These are phyloP conservation scores for Parotia lawesii DNA, from an alignment of 2,113 vertebrate species.

Conservation along the genomic window DNA sequence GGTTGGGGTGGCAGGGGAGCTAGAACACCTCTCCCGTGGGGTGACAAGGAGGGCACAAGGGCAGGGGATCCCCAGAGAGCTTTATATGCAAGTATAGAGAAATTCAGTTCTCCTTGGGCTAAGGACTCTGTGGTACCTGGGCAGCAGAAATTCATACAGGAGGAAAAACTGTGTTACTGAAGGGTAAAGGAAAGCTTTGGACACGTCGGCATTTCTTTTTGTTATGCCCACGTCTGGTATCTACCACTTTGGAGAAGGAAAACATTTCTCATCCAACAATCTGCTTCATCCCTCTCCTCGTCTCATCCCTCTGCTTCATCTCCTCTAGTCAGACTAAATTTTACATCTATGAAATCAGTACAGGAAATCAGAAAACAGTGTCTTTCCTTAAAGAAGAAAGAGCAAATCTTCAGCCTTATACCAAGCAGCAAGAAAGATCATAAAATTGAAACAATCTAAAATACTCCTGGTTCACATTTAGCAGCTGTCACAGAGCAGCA, in stretches of 20 bases:
- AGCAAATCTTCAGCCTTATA: not conserved
- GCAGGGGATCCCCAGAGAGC: not conserved
- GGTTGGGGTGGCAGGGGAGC: rapidly evolving
- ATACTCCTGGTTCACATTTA: not conserved
- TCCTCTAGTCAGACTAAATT: not conserved
- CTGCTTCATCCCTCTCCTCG: too few species aligned
- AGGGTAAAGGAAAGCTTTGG: not conserved
- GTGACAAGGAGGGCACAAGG: not conserved
- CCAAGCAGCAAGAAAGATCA: not conserved
- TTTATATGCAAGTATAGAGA: not conserved
- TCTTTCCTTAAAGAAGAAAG: not conserved
- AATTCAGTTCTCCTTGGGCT: not conserved
- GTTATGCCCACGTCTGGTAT: not conserved
- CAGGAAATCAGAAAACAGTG: not conserved
- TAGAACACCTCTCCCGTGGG: rapidly evolving
- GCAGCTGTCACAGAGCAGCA: conserved; percentile 5
- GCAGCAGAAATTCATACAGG: not conserved
- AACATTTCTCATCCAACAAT: not conserved
- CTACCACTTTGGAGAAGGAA: not conserved
- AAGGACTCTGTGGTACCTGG: not conserved
- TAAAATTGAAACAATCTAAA: not conserved
- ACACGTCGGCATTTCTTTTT: not conserved
- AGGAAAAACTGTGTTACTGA: not conserved
- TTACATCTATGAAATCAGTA: not conserved
- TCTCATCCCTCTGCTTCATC: not conserved